Percentiles rank a stretch among this genome's conserved stretches.
phyloP scores from a whole-genome alignment of 2,888 invertebrate species.

The Germaria angustata region DNA sequence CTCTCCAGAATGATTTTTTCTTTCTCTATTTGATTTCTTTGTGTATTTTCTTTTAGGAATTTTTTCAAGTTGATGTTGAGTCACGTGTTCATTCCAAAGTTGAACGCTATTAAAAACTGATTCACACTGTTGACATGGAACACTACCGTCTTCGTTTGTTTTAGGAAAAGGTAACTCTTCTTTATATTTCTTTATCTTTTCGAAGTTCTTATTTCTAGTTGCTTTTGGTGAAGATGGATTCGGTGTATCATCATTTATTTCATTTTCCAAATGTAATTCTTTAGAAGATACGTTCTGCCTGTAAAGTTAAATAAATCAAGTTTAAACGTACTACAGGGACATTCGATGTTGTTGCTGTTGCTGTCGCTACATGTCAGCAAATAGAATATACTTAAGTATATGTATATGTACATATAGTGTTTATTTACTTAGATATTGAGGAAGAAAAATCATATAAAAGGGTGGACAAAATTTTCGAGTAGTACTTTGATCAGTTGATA shows the following conservation, averaged over 20 bases:
- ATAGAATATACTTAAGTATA: no score
- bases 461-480: no score
- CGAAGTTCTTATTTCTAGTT: not conserved
- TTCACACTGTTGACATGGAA: slow-evolving; percentile 38
- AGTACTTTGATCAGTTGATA: no score
- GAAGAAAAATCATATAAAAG: no score
- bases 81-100: slow-evolving; percentile 44
- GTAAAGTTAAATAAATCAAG: not conserved
- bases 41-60: slow-evolving; percentile 11
- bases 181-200: not conserved
- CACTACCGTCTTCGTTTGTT: slow-evolving; percentile 11
- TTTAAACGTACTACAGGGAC: no score
- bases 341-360: no score
- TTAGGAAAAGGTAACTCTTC: not conserved
- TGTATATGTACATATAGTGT: no score
- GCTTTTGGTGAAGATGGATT: not conserved
- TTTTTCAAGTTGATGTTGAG: not conserved
- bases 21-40: not conserved
- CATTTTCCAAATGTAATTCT: not conserved
- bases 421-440: no score
- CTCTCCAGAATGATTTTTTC: not conserved
- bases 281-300: not conserved
- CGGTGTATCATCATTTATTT: not conserved
- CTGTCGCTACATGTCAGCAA: no score
- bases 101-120: not conserved